Evolutionary conservation across 92 coral and sea anemone genomes (phyloP).

Genomic region (Epizoanthus fatuus): DNA sequence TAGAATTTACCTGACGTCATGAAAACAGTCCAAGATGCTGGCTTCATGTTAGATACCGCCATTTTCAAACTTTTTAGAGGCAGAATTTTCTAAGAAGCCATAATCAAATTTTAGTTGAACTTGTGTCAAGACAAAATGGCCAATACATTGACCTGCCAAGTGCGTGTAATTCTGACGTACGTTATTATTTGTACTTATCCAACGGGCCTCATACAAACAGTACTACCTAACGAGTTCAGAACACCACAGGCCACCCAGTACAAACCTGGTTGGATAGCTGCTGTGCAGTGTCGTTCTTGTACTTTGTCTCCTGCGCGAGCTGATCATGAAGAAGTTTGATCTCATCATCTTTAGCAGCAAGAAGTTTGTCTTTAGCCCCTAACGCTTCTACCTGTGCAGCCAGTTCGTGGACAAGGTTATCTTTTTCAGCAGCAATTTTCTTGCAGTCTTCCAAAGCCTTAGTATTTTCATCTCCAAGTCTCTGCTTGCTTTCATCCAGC

Average conservation of each 20-base stretch:
- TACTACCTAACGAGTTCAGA: not conserved
- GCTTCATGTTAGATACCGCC: too few relatives aligned
- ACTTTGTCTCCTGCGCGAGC: constrained; percentile 65
- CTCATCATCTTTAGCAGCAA: constrained; percentile 63
- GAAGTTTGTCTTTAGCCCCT: constrained; percentile 34
- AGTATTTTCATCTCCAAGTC: constrained; percentile 53
- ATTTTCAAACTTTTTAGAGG: too few relatives aligned
- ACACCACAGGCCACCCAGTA: not conserved
- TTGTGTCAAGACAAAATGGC: too few relatives aligned
- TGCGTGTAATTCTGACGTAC: too few relatives aligned
- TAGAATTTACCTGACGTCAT: too few relatives aligned
- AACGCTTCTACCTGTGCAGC: constrained; percentile 56
- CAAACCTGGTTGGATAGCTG: constrained; percentile 50
- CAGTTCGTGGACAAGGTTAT: constrained; percentile 44
- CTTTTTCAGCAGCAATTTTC: constrained; percentile 38
- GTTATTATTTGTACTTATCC: not conserved
- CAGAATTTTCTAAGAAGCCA: too few relatives aligned
- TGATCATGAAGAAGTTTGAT: constrained; percentile 75
- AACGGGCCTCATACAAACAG: not conserved
- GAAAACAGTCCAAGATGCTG: too few relatives aligned
- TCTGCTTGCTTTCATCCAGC: constrained; percentile 67
- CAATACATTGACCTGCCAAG: too few relatives aligned
- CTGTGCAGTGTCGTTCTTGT: constrained; percentile 50
- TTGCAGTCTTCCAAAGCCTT: constrained; percentile 50
- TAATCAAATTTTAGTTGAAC: too few relatives aligned